Conservation (phyloP, 2,113 vertebrate species). For the Colossoma macropomum region DNA sequence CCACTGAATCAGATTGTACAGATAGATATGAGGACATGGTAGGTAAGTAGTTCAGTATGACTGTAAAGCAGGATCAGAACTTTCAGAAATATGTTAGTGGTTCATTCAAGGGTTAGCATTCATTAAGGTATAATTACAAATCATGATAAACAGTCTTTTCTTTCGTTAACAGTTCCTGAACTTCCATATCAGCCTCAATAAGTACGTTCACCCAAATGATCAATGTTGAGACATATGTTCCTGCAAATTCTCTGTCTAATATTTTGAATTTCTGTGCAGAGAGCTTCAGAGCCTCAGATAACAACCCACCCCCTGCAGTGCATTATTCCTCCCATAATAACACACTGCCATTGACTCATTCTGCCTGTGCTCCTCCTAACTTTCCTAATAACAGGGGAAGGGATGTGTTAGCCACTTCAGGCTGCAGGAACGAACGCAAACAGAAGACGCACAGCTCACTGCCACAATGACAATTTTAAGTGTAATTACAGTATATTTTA, state of each 20-base stretch:
- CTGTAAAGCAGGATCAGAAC: too few relatives aligned
- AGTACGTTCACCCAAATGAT: background rate
- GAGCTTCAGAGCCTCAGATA: background rate
- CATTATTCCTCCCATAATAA: background rate
- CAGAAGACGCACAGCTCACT: background rate
- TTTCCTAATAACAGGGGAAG: conserved; percentile 5
- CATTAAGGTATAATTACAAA: too few relatives aligned
- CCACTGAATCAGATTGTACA: too few relatives aligned
- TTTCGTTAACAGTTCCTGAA: too few relatives aligned
- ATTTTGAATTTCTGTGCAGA: background rate
- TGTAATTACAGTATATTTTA: conserved; percentile 77
- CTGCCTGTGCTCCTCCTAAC: background rate
- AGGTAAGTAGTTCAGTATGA: too few relatives aligned
- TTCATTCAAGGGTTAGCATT: too few relatives aligned
- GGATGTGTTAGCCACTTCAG: conserved; percentile 4
- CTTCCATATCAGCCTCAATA: background rate
- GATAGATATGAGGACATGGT: too few relatives aligned
- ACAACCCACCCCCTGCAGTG: background rate
- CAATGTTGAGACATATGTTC: background rate
- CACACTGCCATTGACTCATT: background rate
- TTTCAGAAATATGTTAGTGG: too few relatives aligned
- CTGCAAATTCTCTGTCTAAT: too few relatives aligned
- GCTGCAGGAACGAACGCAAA: conserved; percentile 1
- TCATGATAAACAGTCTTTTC: too few relatives aligned
- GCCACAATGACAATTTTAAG: conserved; percentile 53